Base-by-base conservation (phyloP, 2,797 vertebrate genomes). In the Clarias fuscus region DNA sequence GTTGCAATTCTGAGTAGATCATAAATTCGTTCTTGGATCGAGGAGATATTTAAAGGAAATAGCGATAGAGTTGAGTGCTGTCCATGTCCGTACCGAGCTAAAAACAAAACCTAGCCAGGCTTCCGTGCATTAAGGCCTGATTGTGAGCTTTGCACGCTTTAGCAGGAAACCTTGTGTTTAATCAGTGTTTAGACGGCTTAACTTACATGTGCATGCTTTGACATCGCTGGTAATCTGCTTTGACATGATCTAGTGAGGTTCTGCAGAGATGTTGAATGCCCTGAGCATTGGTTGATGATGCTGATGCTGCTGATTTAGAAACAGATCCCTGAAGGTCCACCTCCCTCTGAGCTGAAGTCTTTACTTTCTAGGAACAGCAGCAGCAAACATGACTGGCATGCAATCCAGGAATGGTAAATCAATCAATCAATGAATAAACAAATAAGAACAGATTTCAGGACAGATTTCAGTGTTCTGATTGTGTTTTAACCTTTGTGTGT, bases 341-440 rank as follows among this genome's bases (percentile, higher is more conserved):
- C 78, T 80, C 65, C 7, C 22, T 65, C 40, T 67, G 7, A 85
- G 27, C 30, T 77, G 73, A 71, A 62, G 68, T 17, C 62, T 68
- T 77, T 30, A 40, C 22, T 5, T 68, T 33, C 48, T 27, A 82
- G 78, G 78, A 62, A 58, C n/a, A 30, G 27, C 68, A 30, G 27
- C 68, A 82, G 68, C 78, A 53, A 56, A 62, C 30, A 86, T 86
- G 85, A 78, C 85, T 48, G 73, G n/a, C 56, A 40, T 78, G n/a
- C 81, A 70, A 20, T 56, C 64, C 62, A 86, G 85, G 78, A 37
- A 70, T 83, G 85, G 85, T 86, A 83, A 83, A 70, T n/a, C 10
- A 18, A 8, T 48, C 48, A 48, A 48, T 48, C 43, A 48, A 48
- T 48, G 2, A 10, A 48, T 48, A 2, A 48, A 11, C 48, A 11